Evolutionary conservation across 2,797 vertebrate species (phyloP).

Genomic region (Helarctos malayanus): DNA sequence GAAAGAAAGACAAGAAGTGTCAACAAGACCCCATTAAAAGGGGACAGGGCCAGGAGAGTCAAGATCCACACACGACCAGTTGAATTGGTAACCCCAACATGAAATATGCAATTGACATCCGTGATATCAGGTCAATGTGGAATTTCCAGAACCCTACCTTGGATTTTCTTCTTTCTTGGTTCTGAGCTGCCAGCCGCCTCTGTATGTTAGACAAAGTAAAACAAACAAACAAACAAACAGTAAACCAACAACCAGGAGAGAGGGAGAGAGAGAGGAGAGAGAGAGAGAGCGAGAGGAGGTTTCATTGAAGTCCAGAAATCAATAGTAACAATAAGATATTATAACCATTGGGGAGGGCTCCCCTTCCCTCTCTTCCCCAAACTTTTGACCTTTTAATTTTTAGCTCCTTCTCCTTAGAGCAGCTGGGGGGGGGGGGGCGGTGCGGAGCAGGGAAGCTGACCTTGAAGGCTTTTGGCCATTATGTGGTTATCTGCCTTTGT

Average conservation of each 20-base stretch:
- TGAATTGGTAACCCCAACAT: neutral
- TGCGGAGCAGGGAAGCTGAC: neutral
- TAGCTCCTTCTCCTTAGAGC: neutral
- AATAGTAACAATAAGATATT: neutral
- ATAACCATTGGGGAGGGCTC: neutral
- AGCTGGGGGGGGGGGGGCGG: neutral
- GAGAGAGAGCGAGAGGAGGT: neutral
- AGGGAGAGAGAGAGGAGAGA: neutral
- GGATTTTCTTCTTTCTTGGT: slow-evolving; percentile 94
- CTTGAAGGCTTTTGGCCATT: neutral
- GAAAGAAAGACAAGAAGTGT: neutral
- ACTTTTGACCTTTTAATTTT: neutral
- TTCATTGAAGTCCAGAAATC: neutral
- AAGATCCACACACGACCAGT: neutral
- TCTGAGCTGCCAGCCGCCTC: slow-evolving; percentile 92
- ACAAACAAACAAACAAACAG: neutral
- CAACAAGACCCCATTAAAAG: neutral
- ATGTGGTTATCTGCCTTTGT: neutral
- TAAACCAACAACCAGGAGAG: neutral
- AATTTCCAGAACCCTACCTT: slow-evolving; percentile 90
- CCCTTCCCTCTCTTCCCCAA: neutral
- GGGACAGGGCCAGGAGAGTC: neutral
- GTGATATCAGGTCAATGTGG: neutral
- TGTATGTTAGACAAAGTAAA: slow-evolving; percentile 80
- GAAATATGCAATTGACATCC: neutral